Evolutionary conservation across 64 coral and sea anemone genomes (phyloP).

Genomic region (Platygyra sinensis): DNA sequence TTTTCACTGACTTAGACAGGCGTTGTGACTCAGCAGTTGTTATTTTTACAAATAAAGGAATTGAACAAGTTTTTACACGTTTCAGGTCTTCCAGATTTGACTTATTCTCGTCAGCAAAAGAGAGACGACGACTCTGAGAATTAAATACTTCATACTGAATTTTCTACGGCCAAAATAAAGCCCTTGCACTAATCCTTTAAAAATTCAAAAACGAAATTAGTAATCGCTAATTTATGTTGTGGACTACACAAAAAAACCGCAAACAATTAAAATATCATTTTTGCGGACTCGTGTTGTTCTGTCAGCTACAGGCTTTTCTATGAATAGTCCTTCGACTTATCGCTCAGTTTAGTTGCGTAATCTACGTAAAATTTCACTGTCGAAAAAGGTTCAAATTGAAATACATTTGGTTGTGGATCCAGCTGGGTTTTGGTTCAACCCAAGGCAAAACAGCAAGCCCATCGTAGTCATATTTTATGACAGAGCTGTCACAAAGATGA

Average conservation of each 20-base stretch:
- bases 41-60: background rate
- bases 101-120: constrained; percentile 4
- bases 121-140: background rate
- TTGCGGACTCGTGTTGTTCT: background rate
- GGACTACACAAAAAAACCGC: background rate
- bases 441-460: background rate
- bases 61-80: background rate
- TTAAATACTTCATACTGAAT: background rate
- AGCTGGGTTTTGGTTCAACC: constrained; percentile 5
- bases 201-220: background rate
- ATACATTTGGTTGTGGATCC: constrained; percentile 12
- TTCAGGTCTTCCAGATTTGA: background rate
- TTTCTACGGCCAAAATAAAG: background rate
- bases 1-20: too few relatives aligned
- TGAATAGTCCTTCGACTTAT: background rate
- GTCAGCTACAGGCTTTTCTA: background rate
- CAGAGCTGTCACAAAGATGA: background rate
- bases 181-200: background rate
- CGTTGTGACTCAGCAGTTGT: background rate
- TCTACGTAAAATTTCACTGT: background rate
- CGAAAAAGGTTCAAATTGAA: background rate
- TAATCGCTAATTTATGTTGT: background rate
- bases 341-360: background rate
- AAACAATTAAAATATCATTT: background rate
- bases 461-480: background rate